phyloP scores from a whole-genome alignment of 2,113 vertebrate genomes.

The Nestor notabilis region DNA sequence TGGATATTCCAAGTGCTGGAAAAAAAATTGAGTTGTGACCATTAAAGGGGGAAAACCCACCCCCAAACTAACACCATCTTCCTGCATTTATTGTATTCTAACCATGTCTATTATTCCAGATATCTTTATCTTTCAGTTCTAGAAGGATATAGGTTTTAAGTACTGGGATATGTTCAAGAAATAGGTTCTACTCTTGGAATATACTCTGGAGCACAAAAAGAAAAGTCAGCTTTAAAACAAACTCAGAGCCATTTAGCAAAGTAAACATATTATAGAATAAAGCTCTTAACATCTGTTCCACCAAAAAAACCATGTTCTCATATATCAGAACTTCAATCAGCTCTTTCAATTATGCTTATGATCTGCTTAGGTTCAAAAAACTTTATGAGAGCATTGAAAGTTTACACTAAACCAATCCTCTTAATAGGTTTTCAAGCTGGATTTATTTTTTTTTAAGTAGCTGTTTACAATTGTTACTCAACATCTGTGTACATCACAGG shows the following conservation, averaged over 20 bases:
- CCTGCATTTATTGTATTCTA: background rate
- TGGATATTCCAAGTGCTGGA: background rate
- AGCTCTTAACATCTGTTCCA: background rate
- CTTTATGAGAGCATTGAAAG: background rate
- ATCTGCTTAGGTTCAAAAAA: background rate
- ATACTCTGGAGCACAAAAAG: background rate
- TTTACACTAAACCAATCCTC: background rate
- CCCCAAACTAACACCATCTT: background rate
- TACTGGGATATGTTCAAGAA: background rate
- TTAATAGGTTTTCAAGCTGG: background rate
- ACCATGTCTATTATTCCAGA: background rate
- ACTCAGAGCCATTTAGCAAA: background rate
- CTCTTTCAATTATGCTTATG: background rate
- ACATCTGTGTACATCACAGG: background rate
- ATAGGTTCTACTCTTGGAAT: background rate
- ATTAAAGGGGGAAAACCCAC: rapidly evolving
- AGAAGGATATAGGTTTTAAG: background rate
- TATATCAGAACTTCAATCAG: background rate
- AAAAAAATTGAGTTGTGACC: background rate
- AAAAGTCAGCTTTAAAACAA: background rate
- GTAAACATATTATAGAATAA: conserved; percentile 1
- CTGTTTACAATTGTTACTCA: background rate
- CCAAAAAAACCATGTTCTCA: background rate
- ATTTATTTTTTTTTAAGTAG: background rate
- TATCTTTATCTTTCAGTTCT: background rate